phyloP scores from a whole-genome alignment of 2,888 invertebrate genomes.

The Andrena marginata region DNA sequence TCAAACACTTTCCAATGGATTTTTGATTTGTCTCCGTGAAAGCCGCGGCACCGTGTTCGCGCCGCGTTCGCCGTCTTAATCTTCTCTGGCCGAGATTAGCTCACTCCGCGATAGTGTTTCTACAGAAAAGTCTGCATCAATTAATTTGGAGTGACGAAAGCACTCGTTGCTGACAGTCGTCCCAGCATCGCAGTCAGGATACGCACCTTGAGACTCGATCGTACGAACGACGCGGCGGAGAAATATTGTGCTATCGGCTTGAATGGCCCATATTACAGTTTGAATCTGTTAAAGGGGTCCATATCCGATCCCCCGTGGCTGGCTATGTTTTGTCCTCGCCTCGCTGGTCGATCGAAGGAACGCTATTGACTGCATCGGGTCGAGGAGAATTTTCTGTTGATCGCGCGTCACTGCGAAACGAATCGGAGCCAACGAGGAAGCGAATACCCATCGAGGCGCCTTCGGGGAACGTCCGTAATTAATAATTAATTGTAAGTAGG shows the following conservation, averaged over 20 bases:
- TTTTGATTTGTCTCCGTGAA: conserved; percentile 61
- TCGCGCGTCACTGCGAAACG: too few species aligned
- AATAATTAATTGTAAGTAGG: neutral
- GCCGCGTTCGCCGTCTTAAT: neutral
- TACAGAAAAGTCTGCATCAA: neutral
- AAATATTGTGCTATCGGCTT: conserved; percentile 82
- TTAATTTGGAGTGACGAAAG: neutral
- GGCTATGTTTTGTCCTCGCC: conserved; percentile 59
- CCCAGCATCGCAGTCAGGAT: neutral
- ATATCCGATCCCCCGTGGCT: conserved; percentile 72
- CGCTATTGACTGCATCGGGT: conserved; percentile 29
- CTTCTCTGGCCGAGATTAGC: neutral
- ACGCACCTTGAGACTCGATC: conserved; percentile 25
- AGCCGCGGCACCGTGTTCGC: conserved; percentile 17
- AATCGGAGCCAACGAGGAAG: too few species aligned
- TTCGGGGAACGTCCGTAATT: neutral
- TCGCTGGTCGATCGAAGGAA: conserved; percentile 20
- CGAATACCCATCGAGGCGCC: neutral
- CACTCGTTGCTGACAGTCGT: neutral
- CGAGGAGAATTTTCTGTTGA: neutral
- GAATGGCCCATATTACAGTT: conserved; percentile 82
- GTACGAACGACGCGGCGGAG: conserved; percentile 20
- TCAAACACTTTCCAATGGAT: conserved; percentile 59
- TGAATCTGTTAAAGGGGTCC: conserved; percentile 81
- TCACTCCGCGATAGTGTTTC: neutral